Conservation (phyloP, 2,113 vertebrate genomes). For the Sakesphorus luctuosus region DNA sequence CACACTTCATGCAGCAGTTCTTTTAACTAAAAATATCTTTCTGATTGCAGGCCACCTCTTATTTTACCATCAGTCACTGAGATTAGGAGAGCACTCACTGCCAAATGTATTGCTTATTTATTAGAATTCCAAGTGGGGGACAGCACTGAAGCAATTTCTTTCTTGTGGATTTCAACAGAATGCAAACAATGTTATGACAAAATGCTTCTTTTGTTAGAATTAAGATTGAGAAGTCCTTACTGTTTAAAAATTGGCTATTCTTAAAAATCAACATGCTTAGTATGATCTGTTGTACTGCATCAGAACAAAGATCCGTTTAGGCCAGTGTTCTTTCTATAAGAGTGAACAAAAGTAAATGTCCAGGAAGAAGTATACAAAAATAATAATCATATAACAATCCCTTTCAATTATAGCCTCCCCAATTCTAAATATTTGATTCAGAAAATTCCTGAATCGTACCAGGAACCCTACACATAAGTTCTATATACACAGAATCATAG, state of each 20-base stretch:
- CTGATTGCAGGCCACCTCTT: not conserved
- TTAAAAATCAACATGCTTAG: not conserved
- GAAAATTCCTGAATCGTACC: not conserved
- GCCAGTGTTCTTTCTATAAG: not conserved
- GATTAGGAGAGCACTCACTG: not conserved
- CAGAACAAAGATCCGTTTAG: not conserved
- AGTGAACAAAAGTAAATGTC: not conserved
- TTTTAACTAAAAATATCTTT: conserved; percentile 8
- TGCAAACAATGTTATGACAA: not conserved
- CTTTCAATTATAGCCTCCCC: not conserved
- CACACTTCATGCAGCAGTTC: not conserved
- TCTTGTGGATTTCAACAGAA: conserved; percentile 1
- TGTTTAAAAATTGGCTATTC: not conserved
- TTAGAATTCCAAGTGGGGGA: not conserved
- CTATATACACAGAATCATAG: too few relatives aligned
- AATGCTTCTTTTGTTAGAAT: not conserved
- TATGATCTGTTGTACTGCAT: not conserved
- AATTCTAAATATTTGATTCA: not conserved
- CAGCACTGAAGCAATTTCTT: not conserved
- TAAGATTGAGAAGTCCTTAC: not conserved
- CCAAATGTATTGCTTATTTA: not conserved
- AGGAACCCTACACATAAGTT: not conserved
- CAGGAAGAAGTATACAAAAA: not conserved
- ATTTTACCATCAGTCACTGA: conserved; percentile 16
- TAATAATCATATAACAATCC: not conserved